Evolutionary conservation across 2,797 vertebrate genomes (phyloP).

Genomic region (Bovichtus diacanthus): DNA sequence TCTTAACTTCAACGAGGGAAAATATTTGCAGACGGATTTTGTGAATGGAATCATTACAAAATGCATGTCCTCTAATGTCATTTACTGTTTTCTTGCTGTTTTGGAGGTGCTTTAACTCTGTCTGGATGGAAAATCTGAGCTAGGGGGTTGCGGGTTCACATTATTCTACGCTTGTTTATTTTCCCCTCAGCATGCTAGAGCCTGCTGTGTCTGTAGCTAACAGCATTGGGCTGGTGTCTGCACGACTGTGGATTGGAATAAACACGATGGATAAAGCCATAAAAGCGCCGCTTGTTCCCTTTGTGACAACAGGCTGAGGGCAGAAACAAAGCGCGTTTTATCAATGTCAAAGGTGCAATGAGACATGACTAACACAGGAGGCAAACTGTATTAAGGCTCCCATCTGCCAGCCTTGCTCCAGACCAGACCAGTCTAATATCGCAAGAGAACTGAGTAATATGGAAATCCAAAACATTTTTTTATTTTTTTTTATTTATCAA

Average conservation of each 20-base stretch:
- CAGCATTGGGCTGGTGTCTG: conserved; percentile 55
- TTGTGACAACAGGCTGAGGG: conserved; percentile 68
- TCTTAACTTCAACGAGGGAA: neutral
- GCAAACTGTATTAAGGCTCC: conserved; percentile 70
- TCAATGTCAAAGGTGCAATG: conserved; percentile 77
- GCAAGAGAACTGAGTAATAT: conserved; percentile 4
- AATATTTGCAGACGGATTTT: conserved; percentile 10
- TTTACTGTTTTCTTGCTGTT: conserved; percentile 12
- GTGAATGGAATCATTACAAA: conserved; percentile 19
- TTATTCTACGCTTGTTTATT: conserved; percentile 63
- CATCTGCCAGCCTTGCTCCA: conserved; percentile 69
- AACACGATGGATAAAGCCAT: conserved; percentile 76
- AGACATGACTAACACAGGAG: conserved; percentile 81
- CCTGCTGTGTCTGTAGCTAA: conserved; percentile 57
- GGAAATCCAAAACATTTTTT: conserved; percentile 16
- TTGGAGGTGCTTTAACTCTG: conserved; percentile 14
- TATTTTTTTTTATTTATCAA: too few species aligned
- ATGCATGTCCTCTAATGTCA: neutral
- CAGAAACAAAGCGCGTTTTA: conserved; percentile 77
- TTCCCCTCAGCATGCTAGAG: conserved; percentile 47
- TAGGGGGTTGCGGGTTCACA: conserved; percentile 37
- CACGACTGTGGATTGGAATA: conserved; percentile 72
- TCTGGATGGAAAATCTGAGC: conserved; percentile 48
- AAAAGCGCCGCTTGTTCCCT: conserved; percentile 77
- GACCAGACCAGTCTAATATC: conserved; percentile 50